Base-by-base conservation (phyloP, 2,113 vertebrate species). In the Synchiropus splendidus region DNA sequence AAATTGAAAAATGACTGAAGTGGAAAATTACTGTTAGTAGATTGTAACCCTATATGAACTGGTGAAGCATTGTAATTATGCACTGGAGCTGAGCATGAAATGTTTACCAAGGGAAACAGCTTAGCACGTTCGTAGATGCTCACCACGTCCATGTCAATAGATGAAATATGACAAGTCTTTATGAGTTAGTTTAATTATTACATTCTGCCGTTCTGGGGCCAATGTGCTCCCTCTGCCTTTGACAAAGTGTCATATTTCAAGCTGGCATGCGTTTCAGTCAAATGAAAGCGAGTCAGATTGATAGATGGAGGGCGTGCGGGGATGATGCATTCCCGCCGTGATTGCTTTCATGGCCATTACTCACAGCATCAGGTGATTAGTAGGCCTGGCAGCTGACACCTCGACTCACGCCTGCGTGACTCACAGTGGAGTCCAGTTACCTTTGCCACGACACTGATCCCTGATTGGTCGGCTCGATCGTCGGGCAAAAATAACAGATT, bases 271-370 rank as follows among this genome's bases (percentile, higher is more conserved):
- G 31, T 67, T 75, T 71, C 70, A 69, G 74, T 77, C 70, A 74
- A 72, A 84, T 78, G 70, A 75, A 76, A 69, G 64, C 14, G 32
- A 58, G 72, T 57, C 62, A 61, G 67, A 36, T 63, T 79, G 77
- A 80, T 71, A 38, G 66, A 77, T 79, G 2, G 64, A 43, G 51
- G 61, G 31, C 67, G 62, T 58, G 58, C 31, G 35, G 60, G 67
- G 61, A 78, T 81, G 77, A 83, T 79, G 75, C 65, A 78, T 84
- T 72, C 71, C 60, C 59, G 48, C 54, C n/a, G 53, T 70, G 72
- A 72, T 75, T 81, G 77, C 77, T 77, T 76, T 53, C 57, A 68
- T 55, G 53, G 67, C 64, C 70, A 79, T 81, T 67, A 74, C 61
- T 82, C 78, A 79, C 58, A 50, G 61, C 35, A 44, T 5, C 12